phyloP scores from a whole-genome alignment of 2,888 invertebrate genomes.

The Epinotia demarniana region DNA sequence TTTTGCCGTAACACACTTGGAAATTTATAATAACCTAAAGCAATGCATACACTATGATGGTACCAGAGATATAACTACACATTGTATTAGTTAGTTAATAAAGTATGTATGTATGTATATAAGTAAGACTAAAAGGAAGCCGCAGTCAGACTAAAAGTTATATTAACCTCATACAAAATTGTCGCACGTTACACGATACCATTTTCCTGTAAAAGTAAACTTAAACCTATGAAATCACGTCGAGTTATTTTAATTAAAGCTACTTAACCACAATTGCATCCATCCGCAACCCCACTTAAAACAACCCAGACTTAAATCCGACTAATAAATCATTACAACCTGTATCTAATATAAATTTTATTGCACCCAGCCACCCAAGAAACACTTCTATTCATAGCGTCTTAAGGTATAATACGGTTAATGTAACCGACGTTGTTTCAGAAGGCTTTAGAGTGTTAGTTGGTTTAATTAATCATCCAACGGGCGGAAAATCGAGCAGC shows the following conservation, averaged over 20 bases:
- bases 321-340: slow-evolving; percentile 42
- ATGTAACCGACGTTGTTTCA: slow-evolving; percentile 22
- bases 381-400: slow-evolving; percentile 33
- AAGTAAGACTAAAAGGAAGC: too few relatives aligned
- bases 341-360: slow-evolving; percentile 38
- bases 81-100: too few relatives aligned
- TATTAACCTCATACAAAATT: too few relatives aligned
- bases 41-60: too few relatives aligned
- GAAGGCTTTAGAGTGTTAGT: slow-evolving; percentile 51
- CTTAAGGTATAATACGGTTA: slow-evolving; percentile 41
- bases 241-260: neutral
- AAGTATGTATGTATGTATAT: too few relatives aligned
- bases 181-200: neutral
- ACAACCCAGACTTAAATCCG: slow-evolving; percentile 26
- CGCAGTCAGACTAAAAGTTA: too few relatives aligned
- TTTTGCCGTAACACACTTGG: too few relatives aligned
- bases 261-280: slow-evolving; percentile 25
- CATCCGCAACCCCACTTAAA: slow-evolving; percentile 21
- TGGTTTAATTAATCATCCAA: slow-evolving; percentile 76
- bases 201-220: neutral
- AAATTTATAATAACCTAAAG: too few relatives aligned
- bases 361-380: slow-evolving; percentile 5
- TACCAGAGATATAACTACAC: too few relatives aligned
- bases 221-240: neutral
- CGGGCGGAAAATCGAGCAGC: slow-evolving; percentile 76